Evolutionary conservation across 2,113 vertebrate species (phyloP).

Genomic region (Paracanthobrama guichenoti): DNA sequence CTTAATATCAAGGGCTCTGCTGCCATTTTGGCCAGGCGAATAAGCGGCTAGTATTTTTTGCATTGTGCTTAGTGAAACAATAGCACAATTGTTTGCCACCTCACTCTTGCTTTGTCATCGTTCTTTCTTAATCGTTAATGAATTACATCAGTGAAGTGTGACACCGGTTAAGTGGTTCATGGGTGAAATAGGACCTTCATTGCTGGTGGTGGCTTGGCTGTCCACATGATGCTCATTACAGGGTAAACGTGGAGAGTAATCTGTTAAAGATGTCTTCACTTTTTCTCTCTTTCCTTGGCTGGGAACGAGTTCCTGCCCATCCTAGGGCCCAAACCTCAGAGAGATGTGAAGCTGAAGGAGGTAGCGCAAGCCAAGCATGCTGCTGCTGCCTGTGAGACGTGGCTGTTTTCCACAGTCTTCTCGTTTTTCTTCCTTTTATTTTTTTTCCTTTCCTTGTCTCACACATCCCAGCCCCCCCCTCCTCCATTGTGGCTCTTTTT

Average conservation of each 20-base stretch:
- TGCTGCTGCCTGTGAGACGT: conserved; percentile 67
- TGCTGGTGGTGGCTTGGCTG: conserved; percentile 48
- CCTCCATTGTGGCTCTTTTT: conserved; percentile 63
- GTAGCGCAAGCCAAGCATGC: conserved; percentile 51
- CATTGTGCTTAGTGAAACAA: not conserved
- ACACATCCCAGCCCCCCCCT: conserved; percentile 22
- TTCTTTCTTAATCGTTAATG: conserved; percentile 6
- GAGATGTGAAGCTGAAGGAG: conserved; percentile 47
- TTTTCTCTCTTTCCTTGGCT: conserved; percentile 24
- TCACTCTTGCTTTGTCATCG: not conserved
- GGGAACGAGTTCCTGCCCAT: conserved; percentile 44
- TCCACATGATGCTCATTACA: conserved; percentile 48
- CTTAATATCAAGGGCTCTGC: not conserved
- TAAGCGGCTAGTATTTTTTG: not conserved
- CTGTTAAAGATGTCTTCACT: conserved; percentile 54
- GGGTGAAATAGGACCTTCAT: conserved; percentile 41
- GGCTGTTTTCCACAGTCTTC: conserved; percentile 72
- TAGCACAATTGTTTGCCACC: not conserved
- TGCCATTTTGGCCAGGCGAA: not conserved
- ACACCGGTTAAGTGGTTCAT: conserved; percentile 37
- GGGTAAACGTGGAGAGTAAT: conserved; percentile 49
- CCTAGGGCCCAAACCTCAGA: conserved; percentile 36
- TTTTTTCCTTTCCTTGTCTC: conserved; percentile 15
- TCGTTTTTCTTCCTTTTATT: no score
- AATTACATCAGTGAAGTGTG: conserved; percentile 36